Evolutionary conservation across 1,140 invertebrate genomes (phyloP), one percentile per base, ranked within the genome.

Genomic region (Drosophila erecta): DNA sequence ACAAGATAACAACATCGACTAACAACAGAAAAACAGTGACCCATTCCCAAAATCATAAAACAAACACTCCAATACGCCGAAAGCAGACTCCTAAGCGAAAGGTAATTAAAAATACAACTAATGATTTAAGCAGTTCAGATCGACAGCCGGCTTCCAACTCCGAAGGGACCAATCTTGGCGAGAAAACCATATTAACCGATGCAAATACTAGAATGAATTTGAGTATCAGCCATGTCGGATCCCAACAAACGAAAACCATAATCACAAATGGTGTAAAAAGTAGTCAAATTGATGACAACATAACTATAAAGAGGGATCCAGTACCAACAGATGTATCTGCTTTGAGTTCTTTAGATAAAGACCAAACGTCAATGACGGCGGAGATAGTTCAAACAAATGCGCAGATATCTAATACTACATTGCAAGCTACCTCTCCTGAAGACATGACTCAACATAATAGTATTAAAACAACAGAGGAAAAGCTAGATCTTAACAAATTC

Each of bases 31-130:
- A 40, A 65, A 64, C 64, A 35, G 7, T 11, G 4, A 14, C 5
- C 7, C 47, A 33, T 43, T 35, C 30, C 10, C 46, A 67, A 49
- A 43, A 43, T 2, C 59, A 64, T 4, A 67, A 27, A 64, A 24
- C 59, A 3, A 67, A 43, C 30, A 2, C 2, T 14, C 11, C 15
- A 30, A 22, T 27, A 14, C 33, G n/a, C 22, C 27, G 43, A 30
- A 30, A 10, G 35, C 46, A 27, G 24, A 22, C 11, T n/a, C 24
- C 4, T 44, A 67, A 51, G 20, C 64, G 46, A 65, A 67, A 65
- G 30, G 46, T 44, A 67, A 67, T 65, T 53, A 67, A 27, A 10
- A 33, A 22, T 10, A 40, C 64, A 30, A 64, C 37, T 66, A 40
- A 24, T 64, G 41, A 66, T 37, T 43, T 20, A 30, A 67, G 33